Evolutionary conservation across 2,797 vertebrate genomes (phyloP).

Genomic region (Sebastes vulpes): DNA sequence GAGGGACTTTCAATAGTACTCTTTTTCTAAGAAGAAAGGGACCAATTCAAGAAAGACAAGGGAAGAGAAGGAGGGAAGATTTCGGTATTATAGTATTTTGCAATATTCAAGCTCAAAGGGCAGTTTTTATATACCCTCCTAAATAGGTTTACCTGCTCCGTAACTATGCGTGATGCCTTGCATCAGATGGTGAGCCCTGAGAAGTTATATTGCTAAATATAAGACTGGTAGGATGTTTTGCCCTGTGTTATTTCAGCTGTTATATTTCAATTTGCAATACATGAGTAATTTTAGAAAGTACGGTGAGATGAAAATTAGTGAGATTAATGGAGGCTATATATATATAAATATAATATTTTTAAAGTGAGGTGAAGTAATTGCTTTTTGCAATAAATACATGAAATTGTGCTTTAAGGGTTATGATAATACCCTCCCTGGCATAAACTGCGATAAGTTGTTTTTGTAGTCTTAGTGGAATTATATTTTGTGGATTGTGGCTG

Average conservation of each 20-base stretch:
- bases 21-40: background rate
- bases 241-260: background rate
- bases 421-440: background rate
- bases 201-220: slow-evolving; percentile 7
- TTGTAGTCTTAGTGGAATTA: background rate
- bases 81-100: background rate
- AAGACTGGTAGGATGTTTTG: background rate
- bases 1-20: background rate
- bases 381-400: slow-evolving; percentile 5
- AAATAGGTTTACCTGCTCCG: slow-evolving; percentile 27
- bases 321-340: slow-evolving; percentile 1
- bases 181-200: slow-evolving; percentile 15
- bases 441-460: slow-evolving; percentile 16
- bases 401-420: slow-evolving; percentile 1
- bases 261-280: slow-evolving; percentile 10
- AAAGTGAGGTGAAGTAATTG: slow-evolving; percentile 7
- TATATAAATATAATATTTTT: background rate
- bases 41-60: background rate
- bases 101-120: slow-evolving; percentile 12
- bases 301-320: background rate
- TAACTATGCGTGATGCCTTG: slow-evolving; percentile 17
- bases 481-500: background rate
- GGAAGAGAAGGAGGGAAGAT: background rate
- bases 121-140: slow-evolving; percentile 4
- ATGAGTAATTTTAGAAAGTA: slow-evolving; percentile 16